These are phyloP conservation scores for Carollia perspicillata DNA, from an alignment of 2,113 vertebrate genomes.

Conservation along the genomic window DNA sequence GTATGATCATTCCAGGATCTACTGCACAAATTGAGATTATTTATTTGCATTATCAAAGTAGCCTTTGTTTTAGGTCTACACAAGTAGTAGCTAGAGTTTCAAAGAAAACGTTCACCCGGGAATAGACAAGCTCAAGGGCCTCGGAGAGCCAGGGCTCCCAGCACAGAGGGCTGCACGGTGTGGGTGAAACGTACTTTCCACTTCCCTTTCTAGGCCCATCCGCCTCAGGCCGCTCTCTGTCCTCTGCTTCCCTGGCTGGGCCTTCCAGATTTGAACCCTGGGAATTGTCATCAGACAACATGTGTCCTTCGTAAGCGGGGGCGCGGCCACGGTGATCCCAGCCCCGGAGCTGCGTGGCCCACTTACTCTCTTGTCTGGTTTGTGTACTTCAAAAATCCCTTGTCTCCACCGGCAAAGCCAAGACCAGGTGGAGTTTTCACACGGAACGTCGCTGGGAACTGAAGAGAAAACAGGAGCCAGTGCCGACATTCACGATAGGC, in stretches of 20 bases:
- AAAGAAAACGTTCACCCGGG: not conserved
- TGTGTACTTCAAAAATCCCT: not conserved
- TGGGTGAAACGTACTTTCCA: not conserved
- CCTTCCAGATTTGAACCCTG: not conserved
- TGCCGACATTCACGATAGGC: not conserved
- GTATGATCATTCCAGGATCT: not conserved
- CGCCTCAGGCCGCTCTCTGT: not conserved
- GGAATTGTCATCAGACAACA: not conserved
- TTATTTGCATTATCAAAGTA: not conserved
- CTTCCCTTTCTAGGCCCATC: not conserved
- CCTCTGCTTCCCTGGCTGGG: not conserved
- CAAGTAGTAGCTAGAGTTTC: not conserved
- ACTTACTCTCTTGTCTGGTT: not conserved
- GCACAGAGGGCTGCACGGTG: not conserved
- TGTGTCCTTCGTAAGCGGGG: not conserved
- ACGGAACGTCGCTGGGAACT: not conserved
- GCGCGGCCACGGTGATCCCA: not conserved
- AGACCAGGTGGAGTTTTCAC: not conserved
- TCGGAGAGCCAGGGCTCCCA: not conserved
- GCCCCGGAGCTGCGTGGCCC: not conserved
- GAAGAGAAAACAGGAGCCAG: not conserved
- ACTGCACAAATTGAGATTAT: not conserved
- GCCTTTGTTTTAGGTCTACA: not conserved
- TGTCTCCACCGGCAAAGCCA: not conserved
- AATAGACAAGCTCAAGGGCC: not conserved